These are phyloP conservation scores for Cabera pusaria DNA, from an alignment of 2,888 invertebrate genomes.

Conservation along the genomic window DNA sequence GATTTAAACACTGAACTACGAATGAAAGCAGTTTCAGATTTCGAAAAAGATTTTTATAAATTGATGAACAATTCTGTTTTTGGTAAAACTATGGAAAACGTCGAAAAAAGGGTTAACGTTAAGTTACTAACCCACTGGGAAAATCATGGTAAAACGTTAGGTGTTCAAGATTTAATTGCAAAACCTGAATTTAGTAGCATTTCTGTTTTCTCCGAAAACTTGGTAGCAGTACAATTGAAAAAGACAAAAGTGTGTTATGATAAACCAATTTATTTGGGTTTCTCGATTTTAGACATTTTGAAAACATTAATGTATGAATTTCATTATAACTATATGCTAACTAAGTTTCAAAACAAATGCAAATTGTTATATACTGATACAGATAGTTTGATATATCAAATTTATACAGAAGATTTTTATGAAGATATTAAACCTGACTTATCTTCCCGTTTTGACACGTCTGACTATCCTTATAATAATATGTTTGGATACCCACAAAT, in stretches of 20 bases:
- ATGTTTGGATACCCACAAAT: no score
- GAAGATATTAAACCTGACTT: conserved; percentile 8
- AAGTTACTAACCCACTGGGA: conserved; percentile 14
- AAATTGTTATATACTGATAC: conserved; percentile 18
- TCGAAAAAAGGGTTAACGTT: conserved; percentile 12
- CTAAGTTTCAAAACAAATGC: conserved; percentile 1
- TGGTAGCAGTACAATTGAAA: conserved; percentile 14
- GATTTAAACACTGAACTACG: conserved; percentile 14
- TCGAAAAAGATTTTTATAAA: conserved; percentile 24
- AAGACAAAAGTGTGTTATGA: conserved; percentile 11
- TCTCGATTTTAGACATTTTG: conserved; percentile 14
- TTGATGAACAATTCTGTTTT: conserved; percentile 23
- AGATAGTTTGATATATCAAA: conserved; percentile 12
- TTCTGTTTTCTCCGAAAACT: conserved; percentile 10
- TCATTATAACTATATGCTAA: conserved; percentile 9
- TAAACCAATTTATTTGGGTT: conserved; percentile 23
- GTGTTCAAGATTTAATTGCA: conserved; percentile 7
- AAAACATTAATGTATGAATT: conserved; percentile 16
- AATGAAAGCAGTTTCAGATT: conserved; percentile 6
- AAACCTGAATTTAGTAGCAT: conserved; percentile 15
- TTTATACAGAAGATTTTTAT: conserved; percentile 7
- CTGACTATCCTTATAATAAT: no score
- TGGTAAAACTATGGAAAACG: conserved; percentile 23
- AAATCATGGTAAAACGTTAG: conserved; percentile 3
- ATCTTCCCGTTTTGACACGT: no score